These are phyloP conservation scores for Chrysoperla carnea DNA, from an alignment of 1,140 invertebrate species.

Conservation along the genomic window DNA sequence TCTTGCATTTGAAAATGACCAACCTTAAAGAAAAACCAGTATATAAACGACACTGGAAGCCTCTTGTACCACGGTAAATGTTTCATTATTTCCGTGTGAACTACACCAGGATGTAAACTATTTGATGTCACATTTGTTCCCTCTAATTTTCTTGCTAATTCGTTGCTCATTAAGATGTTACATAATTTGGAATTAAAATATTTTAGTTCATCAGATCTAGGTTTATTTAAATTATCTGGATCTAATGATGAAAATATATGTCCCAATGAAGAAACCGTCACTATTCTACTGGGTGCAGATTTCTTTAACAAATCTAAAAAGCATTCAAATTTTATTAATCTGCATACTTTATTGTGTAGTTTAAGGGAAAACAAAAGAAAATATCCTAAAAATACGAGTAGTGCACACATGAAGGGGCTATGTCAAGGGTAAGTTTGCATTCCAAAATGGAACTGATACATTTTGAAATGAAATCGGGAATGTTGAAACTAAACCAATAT, in stretches of 20 bases:
- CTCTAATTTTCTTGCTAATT: conserved; percentile 22
- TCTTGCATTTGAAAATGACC: no score
- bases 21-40: no score
- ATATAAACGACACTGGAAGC: no score
- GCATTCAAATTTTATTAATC: no score
- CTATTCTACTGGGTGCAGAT: conserved; percentile 24
- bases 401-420: no score
- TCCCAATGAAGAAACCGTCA: conserved; percentile 30
- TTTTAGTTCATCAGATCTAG: conserved; percentile 16
- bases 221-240: conserved; percentile 22
- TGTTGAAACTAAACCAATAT: no score
- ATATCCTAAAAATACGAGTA: no score
- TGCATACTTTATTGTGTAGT: background rate
- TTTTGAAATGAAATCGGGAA: no score
- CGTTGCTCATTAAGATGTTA: conserved; percentile 26
- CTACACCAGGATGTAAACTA: conserved; percentile 35
- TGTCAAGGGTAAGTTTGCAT: no score
- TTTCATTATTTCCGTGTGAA: conserved; percentile 23
- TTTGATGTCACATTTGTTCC: conserved; percentile 29
- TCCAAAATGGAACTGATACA: no score
- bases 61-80: background rate
- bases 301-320: conserved; percentile 16
- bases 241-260: conserved; percentile 26
- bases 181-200: conserved; percentile 31
- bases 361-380: no score